Evolutionary conservation across 2,797 vertebrate species (phyloP).

Genomic region (Taeniopygia guttata): DNA sequence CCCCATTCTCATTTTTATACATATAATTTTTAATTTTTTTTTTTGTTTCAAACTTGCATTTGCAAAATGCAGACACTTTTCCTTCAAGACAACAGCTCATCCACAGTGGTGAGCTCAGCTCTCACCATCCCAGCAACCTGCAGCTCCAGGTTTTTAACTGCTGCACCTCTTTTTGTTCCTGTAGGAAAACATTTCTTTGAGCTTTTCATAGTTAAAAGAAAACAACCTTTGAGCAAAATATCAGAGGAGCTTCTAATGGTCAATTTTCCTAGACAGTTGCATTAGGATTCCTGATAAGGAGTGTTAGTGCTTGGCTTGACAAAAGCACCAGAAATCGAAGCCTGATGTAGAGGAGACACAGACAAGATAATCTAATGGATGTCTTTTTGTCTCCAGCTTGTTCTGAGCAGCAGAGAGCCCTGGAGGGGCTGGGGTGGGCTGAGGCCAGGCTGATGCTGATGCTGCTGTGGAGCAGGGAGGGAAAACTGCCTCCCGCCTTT

Average conservation of each 20-base stretch:
- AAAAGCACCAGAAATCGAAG: neutral
- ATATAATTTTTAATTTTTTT: rapidly evolving
- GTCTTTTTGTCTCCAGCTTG: neutral
- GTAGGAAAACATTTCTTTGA: neutral
- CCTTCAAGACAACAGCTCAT: neutral
- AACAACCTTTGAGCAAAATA: neutral
- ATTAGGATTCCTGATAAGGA: neutral
- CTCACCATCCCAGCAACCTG: neutral
- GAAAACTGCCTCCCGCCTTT: neutral
- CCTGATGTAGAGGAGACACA: neutral
- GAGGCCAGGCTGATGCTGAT: neutral
- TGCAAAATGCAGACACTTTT: neutral
- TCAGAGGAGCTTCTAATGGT: neutral
- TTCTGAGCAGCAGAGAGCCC: neutral
- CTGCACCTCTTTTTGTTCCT: neutral
- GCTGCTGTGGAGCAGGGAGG: neutral
- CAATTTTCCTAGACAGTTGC: neutral
- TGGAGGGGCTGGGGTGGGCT: neutral
- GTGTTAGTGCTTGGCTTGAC: neutral
- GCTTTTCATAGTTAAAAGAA: neutral
- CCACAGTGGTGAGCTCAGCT: neutral
- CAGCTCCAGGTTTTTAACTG: neutral
- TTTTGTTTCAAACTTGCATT: neutral
- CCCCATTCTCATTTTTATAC: rapidly evolving
- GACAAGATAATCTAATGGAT: neutral